Conservation (phyloP, 2,888 invertebrate species). For the Amorpha juglandis region DNA sequence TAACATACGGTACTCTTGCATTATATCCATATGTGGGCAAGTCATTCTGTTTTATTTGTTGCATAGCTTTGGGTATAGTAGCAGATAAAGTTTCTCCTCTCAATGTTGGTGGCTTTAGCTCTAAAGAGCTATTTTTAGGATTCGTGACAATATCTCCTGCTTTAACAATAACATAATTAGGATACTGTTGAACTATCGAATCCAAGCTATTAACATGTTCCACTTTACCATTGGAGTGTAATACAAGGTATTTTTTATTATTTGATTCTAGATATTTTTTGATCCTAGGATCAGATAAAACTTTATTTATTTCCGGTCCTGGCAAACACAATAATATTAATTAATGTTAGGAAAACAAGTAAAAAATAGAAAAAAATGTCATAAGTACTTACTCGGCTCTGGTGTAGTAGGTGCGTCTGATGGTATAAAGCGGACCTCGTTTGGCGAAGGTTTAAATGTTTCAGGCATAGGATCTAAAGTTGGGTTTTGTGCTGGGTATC, state of each 20-base stretch:
- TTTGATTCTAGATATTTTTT: slow-evolving; percentile 37
- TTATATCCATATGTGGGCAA: slow-evolving; percentile 12
- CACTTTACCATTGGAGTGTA: slow-evolving; percentile 55
- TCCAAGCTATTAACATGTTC: slow-evolving; percentile 53
- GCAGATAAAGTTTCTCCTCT: not conserved
- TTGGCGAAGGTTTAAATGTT: not conserved
- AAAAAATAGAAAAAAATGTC: not conserved
- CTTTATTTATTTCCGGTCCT: slow-evolving; percentile 25
- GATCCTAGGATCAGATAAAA: slow-evolving; percentile 29
- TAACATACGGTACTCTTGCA: slow-evolving; percentile 13
- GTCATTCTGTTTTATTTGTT: not conserved
- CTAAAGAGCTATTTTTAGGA: slow-evolving; percentile 8
- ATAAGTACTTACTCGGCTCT: slow-evolving; percentile 7
- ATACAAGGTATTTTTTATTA: slow-evolving; percentile 48
- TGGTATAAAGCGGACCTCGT: not conserved
- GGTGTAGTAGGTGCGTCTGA: not conserved
- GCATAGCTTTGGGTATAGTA: not conserved
- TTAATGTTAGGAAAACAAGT: not conserved
- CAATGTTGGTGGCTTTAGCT: not conserved
- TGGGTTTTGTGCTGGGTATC: not conserved
- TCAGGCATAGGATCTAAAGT: not conserved
- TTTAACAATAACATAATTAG: slow-evolving; percentile 45
- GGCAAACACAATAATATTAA: not conserved
- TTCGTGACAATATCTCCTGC: slow-evolving; percentile 31
- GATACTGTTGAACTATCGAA: slow-evolving; percentile 39